These are phyloP conservation scores for Augochlora pura DNA, from an alignment of 1,140 invertebrate genomes.

Conservation along the genomic window DNA sequence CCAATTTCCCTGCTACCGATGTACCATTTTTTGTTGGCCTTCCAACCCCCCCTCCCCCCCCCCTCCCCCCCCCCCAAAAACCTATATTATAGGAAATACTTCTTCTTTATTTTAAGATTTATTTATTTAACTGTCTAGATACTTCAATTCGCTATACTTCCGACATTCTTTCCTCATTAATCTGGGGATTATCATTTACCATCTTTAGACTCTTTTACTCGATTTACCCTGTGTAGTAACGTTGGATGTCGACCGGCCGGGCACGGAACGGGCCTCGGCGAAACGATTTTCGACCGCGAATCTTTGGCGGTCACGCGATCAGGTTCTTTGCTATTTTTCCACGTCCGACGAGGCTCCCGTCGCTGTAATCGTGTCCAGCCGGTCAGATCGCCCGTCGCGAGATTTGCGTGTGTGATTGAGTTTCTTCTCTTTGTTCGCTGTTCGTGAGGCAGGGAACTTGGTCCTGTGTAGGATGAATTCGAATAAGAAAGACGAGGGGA, in stretches of 20 bases:
- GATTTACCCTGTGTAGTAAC: conserved; percentile 78
- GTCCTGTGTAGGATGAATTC: conserved; percentile 67
- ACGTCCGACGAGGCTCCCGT: neutral
- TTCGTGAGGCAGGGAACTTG: conserved; percentile 69
- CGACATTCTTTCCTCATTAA: conserved; percentile 65
- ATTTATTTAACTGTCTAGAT: conserved; percentile 73
- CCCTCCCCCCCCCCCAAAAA: neutral
- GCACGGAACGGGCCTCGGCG: neutral
- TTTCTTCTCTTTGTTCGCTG: conserved; percentile 21
- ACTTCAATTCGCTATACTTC: conserved; percentile 69
- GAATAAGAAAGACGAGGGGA: conserved; percentile 56
- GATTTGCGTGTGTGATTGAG: conserved; percentile 51
- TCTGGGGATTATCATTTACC: conserved; percentile 72
- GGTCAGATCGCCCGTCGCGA: conserved; percentile 50
- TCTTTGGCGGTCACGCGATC: neutral
- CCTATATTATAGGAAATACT: conserved; percentile 75
- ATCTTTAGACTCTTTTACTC: conserved; percentile 48
- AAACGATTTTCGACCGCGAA: neutral
- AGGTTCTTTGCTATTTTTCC: neutral
- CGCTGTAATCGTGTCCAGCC: conserved; percentile 43
- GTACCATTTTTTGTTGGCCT: conserved; percentile 24
- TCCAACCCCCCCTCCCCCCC: neutral
- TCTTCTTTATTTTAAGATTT: conserved; percentile 47
- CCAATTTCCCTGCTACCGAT: conserved; percentile 71
- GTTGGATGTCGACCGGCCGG: conserved; percentile 63